Evolutionary conservation across 2,113 vertebrate species (phyloP), one percentile per base, ranked within the genome.

Genomic region (Chinchilla lanigera): DNA sequence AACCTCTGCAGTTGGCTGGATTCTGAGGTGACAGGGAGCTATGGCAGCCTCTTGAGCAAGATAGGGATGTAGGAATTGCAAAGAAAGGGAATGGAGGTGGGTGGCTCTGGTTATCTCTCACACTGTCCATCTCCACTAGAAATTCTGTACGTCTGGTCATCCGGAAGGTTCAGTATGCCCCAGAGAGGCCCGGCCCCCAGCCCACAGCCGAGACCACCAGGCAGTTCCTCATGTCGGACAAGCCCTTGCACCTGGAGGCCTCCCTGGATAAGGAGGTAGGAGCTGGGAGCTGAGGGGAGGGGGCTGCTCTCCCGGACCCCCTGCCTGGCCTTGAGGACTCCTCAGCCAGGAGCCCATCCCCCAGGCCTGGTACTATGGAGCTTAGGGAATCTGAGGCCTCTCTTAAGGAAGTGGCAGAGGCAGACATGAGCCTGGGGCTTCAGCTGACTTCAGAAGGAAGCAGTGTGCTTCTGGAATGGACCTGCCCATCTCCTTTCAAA

Each of bases 171-270:
- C 99, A 99, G 90, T 99, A 99, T 0, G 99, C 99, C 0, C 99
- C 99, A 0, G 99, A 99, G 98, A 99, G 99, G 20, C 99, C 99
- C 0, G 99, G 99, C 6, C 99, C 99, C 5, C 99, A 99, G 93
- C 99, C 99, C 60, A 99, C 99, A 56, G 99, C 99, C 0, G 99
- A 99, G 95, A 99, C 99, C 96, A 99, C 99, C 47, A 97, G 99
- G 41, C 99, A 99, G 97, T 99, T 99, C 97, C 99, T 99, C 90
- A 99, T 99, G 99, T 99, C 99, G 0, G 99, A 99, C 98, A 99
- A 99, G 91, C 99, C 99, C 0, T 98, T 99, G 96, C 99, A 99
- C 92, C 98, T 99, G 35, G 99, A 99, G 97, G 99, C 99, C 0
- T 99, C 99, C 0, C 98, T 99, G 98, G 99, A 99, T 98, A 99